Base-by-base conservation (phyloP, 2,113 vertebrate species). In the Psilopogon haemacephalus region DNA sequence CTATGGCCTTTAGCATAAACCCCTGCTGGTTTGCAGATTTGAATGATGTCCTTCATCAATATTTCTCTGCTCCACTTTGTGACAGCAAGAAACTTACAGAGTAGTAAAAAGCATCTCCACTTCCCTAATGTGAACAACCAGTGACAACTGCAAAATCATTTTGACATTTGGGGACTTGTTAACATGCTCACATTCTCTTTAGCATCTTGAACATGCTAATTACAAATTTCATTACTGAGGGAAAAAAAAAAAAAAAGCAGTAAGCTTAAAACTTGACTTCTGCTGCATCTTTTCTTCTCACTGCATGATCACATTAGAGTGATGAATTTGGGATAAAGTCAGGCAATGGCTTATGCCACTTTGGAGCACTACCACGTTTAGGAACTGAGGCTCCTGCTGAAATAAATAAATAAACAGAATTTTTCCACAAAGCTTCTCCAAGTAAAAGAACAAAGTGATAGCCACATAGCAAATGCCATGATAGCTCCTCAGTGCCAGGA, bases 141-240 rank as follows among this genome's bases (percentile, higher is more conserved):
- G 64, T 62, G 71, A 80, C 82, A 94, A 86, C 60, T 62, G 56
- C 88, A 86, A 88, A 95, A 94, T 72, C 35, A 83, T 89, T 89
- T 87, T 93, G 94, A 96, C 90, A 94, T 84, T 91, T 96, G 67
- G 67, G 90, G 85, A 83, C 63, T 28, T 90, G 86, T 77, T 94
- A 93, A 80, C 72, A 75, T 20, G 67, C 60, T 91, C 70, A 44
- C 71, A 75, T 76, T 90, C 83, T 89, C 68, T 89, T 84, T 70
- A 91, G 63, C 79, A 93, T 88, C 89, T 89, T 88, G 80, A 95
- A 95, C 76, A 63, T 24, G 76, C 83, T 97, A 92, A 95, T 94
- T 94, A 93, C 52, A 88, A 80, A 67, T 54, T 95, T 94, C 89
- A 95, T 77, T 91, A 67, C 32, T 26, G 30, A 21, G 52, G 2